Evolutionary conservation across 2,797 vertebrate genomes (phyloP).

Genomic region (Channa striata): DNA sequence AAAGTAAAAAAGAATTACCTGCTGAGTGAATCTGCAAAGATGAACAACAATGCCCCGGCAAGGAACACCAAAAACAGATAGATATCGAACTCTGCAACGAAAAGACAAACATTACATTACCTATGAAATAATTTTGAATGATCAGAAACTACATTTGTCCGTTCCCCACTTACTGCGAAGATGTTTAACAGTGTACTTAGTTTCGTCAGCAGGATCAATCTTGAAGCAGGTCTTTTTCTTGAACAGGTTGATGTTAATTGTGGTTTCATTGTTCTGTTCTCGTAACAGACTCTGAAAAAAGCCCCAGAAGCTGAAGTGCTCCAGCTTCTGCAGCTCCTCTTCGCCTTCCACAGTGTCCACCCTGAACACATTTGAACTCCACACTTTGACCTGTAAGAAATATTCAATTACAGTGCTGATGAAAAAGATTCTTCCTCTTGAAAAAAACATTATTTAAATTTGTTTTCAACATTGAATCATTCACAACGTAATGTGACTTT

Average conservation of each 20-base stretch:
- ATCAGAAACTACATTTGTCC: not conserved
- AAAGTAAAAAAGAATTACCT: conserved; percentile 80
- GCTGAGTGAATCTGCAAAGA: conserved; percentile 92
- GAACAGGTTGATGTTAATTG: conserved; percentile 88
- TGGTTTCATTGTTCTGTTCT: conserved; percentile 91
- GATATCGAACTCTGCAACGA: conserved; percentile 89
- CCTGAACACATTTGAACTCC: conserved; percentile 88
- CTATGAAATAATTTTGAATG: not conserved
- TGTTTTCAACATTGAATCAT: too few species aligned
- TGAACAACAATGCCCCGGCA: conserved; percentile 88
- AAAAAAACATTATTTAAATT: too few species aligned
- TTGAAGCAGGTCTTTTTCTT: conserved; percentile 91
- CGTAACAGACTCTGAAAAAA: conserved; percentile 86
- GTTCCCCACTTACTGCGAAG: conserved; percentile 85
- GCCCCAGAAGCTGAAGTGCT: conserved; percentile 86
- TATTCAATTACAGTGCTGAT: not conserved
- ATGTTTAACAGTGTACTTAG: conserved; percentile 82
- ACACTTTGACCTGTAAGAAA: conserved; percentile 87
- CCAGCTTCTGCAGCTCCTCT: conserved; percentile 89
- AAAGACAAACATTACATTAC: not conserved
- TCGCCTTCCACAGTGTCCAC: conserved; percentile 90
- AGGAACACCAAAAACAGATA: conserved; percentile 91
- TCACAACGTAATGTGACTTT: too few species aligned
- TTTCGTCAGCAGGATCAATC: conserved; percentile 83
- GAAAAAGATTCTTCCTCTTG: too few species aligned